Conservation (phyloP, 1,140 invertebrate species). For the Calliopsis andreniformis region DNA sequence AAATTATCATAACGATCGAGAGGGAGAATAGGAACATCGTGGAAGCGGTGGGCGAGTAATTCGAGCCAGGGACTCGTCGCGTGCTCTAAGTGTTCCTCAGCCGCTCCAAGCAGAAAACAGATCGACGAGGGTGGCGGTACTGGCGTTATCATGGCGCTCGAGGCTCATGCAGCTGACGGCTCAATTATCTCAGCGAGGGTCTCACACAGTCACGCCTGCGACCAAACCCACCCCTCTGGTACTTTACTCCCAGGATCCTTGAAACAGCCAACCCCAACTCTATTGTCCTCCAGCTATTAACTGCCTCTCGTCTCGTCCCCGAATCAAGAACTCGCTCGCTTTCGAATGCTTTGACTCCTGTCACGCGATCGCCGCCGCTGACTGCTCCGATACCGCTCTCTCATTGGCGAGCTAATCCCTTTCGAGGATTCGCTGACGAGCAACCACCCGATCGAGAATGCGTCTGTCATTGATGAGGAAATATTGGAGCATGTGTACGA, state of each 20-base stretch:
- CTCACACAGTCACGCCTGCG: conserved; percentile 73
- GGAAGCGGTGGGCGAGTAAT: conserved; percentile 39
- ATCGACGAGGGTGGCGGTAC: conserved; percentile 51
- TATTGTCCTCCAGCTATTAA: conserved; percentile 72
- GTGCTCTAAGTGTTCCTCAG: conserved; percentile 63
- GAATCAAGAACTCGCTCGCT: conserved; percentile 68
- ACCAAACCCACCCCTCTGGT: conserved; percentile 53
- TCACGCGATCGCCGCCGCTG: conserved; percentile 61
- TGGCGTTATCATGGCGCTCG: conserved; percentile 72
- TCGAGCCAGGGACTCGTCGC: conserved; percentile 60
- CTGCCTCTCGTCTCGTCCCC: conserved; percentile 56
- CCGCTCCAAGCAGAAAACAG: conserved; percentile 49
- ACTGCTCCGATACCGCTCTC: conserved; percentile 57
- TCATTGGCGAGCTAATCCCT: conserved; percentile 58
- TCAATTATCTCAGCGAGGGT: conserved; percentile 76
- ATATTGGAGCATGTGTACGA: no score
- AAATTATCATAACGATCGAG: conserved; percentile 43
- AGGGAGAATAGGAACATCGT: not conserved
- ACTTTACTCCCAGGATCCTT: conserved; percentile 59
- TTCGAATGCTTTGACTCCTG: conserved; percentile 72
- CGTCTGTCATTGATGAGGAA: no score
- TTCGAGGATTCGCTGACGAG: conserved; percentile 30
- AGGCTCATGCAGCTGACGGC: conserved; percentile 76
- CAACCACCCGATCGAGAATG: not conserved
- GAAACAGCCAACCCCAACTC: conserved; percentile 66